A percentile compares a stretch with the other conserved stretches of the same genome.
Conservation (phyloP, 2,113 vertebrate genomes). For the Bagarius yarrelli region DNA sequence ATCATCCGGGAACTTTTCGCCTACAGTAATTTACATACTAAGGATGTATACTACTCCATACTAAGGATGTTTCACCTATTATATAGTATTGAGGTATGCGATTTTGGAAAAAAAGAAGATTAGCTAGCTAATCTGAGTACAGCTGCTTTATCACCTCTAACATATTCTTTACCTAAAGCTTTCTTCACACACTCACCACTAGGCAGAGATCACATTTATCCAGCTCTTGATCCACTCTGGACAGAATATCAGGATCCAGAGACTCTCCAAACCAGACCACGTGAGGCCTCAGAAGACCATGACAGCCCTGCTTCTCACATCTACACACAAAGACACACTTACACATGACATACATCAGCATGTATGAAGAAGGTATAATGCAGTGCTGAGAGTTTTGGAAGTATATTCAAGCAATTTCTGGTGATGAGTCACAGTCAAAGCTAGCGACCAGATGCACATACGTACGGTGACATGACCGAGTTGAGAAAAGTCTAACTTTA, state of each 20-base stretch:
- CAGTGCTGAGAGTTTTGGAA: neutral
- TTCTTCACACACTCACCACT: constrained; percentile 74
- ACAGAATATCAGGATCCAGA: constrained; percentile 81
- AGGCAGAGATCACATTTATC: constrained; percentile 90
- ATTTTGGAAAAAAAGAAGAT: too few species aligned
- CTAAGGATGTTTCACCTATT: too few species aligned
- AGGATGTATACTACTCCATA: too few species aligned
- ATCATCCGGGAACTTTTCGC: too few species aligned
- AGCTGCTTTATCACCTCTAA: neutral
- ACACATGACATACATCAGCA: neutral
- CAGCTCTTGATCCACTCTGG: constrained; percentile 79
- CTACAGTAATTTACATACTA: too few species aligned
- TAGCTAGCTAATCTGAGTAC: too few species aligned
- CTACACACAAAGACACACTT: constrained; percentile 61
- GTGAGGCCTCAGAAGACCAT: constrained; percentile 85
- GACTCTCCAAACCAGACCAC: constrained; percentile 97
- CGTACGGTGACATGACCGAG: too few species aligned
- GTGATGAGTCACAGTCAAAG: neutral
- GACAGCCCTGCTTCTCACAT: constrained; percentile 80
- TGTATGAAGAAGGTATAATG: neutral
- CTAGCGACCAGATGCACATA: neutral
- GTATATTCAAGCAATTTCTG: neutral
- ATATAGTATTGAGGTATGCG: too few species aligned
- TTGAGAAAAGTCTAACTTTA: too few species aligned
- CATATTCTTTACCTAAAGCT: neutral